Conservation (phyloP, 2,113 vertebrate genomes). For the Alligator mississippiensis region DNA sequence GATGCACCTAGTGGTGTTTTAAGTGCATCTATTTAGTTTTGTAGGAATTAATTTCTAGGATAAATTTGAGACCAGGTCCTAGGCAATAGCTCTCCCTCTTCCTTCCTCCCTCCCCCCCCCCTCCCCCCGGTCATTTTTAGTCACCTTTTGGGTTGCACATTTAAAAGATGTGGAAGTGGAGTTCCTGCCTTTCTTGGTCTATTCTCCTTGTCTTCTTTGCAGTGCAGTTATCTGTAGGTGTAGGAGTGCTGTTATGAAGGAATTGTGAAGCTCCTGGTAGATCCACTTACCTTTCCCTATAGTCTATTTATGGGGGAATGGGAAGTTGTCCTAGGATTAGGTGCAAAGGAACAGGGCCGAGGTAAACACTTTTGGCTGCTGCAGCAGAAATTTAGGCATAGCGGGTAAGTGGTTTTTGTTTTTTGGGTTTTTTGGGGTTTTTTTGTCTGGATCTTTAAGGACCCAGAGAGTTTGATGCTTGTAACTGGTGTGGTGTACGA, state of each 20-base stretch:
- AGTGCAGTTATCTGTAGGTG: background rate
- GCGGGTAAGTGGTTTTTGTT: background rate
- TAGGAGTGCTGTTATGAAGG: background rate
- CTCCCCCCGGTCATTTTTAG: background rate
- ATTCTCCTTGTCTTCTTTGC: background rate
- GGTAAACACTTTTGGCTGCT: background rate
- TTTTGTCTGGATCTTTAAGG: too few species aligned
- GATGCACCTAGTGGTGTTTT: background rate
- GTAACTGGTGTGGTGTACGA: background rate
- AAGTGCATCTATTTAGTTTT: background rate
- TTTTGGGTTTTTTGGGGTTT: too few species aligned
- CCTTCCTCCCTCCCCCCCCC: too few species aligned
- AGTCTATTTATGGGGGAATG: background rate
- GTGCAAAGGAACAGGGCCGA: background rate
- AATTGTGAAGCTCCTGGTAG: background rate
- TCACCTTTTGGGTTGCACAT: background rate
- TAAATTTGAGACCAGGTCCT: background rate
- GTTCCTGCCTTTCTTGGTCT: background rate
- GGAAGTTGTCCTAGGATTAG: background rate
- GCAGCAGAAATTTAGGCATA: fast-evolving
- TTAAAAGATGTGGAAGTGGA: background rate
- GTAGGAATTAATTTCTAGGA: background rate
- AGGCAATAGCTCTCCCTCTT: background rate
- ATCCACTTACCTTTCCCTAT: background rate
- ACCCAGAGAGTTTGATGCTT: background rate